Evolutionary conservation across 1,140 invertebrate species (phyloP).

Genomic region (Notospermus geniculatus): DNA sequence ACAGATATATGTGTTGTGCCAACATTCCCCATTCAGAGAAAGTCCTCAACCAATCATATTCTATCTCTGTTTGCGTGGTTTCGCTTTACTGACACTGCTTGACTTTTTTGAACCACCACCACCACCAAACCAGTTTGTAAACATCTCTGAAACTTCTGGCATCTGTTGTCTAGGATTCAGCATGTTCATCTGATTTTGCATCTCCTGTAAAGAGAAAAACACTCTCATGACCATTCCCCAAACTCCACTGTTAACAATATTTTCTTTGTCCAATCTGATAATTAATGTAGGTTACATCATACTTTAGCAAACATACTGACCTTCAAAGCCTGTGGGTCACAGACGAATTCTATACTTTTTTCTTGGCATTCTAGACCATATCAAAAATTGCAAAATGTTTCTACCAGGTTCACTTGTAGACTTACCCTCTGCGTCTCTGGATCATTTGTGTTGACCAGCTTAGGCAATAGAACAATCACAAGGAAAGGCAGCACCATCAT

Average conservation of each 20-base stretch:
- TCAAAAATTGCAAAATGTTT: not conserved
- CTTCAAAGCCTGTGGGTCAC: not conserved
- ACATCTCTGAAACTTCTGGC: constrained; percentile 32
- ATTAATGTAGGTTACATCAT: not conserved
- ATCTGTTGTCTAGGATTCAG: constrained; percentile 35
- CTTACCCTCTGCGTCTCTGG: constrained; percentile 83
- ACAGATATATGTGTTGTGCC: no score
- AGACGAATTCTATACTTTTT: not conserved
- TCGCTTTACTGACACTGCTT: not conserved
- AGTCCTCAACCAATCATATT: not conserved
- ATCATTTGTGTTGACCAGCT: constrained; percentile 86
- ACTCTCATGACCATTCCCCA: not conserved
- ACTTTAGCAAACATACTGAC: not conserved
- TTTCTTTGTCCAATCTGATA: not conserved
- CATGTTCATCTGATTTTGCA: constrained; percentile 32
- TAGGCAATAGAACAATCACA: constrained; percentile 88
- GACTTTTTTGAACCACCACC: constrained; percentile 12
- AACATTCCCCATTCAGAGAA: no score
- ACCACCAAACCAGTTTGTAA: constrained; percentile 30
- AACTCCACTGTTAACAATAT: not conserved
- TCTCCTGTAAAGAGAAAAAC: not conserved
- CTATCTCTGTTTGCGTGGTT: constrained; percentile 4
- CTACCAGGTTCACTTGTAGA: no score
- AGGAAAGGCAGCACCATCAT: constrained; percentile 95
- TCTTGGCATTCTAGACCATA: not conserved